phyloP scores from a whole-genome alignment of 1,140 invertebrate species.

The Diuraphis noxia region DNA sequence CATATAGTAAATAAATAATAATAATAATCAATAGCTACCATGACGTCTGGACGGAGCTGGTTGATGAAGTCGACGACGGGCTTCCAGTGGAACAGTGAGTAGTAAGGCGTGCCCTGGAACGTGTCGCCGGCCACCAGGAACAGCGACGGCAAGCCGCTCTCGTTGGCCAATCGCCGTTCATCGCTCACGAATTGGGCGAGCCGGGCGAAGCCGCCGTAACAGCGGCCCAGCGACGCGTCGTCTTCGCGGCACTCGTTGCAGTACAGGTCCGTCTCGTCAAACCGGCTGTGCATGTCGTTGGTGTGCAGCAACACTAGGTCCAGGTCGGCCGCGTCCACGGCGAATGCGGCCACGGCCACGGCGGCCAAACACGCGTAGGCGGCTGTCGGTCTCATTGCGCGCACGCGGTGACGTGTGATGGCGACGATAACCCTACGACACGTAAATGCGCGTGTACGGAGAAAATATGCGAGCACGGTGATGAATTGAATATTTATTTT shows the following conservation, averaged over 20 bases:
- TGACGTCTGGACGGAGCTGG: conserved; percentile 75
- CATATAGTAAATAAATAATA: no score
- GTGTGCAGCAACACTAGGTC: conserved; percentile 71
- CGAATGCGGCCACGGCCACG: background rate
- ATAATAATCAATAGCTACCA: conserved; percentile 64
- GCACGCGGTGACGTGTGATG: no score
- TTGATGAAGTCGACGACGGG: conserved; percentile 79
- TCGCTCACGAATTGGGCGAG: conserved; percentile 69
- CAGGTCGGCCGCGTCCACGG: background rate
- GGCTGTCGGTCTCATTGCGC: no score
- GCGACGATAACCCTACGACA: no score
- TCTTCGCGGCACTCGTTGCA: conserved; percentile 53
- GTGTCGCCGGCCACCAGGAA: conserved; percentile 88
- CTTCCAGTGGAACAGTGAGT: conserved; percentile 75
- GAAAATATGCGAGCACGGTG: no score
- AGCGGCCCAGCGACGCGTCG: conserved; percentile 43
- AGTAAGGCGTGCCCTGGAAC: conserved; percentile 85
- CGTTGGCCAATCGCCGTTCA: conserved; percentile 63
- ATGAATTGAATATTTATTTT: no score
- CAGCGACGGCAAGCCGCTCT: conserved; percentile 65
- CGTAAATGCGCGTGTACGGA: no score
- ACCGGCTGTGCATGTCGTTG: conserved; percentile 87
- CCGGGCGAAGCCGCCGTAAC: conserved; percentile 74
- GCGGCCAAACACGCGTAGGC: background rate
- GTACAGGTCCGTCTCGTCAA: conserved; percentile 69